These are phyloP conservation scores for Charina bottae DNA, from an alignment of 2,113 vertebrate species.

Conservation along the genomic window DNA sequence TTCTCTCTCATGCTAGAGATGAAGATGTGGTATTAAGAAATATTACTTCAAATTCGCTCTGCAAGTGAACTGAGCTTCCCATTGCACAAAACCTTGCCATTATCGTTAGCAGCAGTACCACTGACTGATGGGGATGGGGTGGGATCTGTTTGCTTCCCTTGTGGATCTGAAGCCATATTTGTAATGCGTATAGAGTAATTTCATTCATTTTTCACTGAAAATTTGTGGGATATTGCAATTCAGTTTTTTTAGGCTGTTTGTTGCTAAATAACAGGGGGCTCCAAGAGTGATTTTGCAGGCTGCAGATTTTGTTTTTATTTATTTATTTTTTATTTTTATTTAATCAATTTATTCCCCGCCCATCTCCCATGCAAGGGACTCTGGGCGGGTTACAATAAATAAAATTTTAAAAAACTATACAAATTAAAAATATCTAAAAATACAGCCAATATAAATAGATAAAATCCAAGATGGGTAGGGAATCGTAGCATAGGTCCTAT, in stretches of 20 bases:
- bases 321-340: too few species aligned
- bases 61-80: neutral
- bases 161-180: neutral
- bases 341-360: too few species aligned
- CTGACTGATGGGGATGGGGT: neutral
- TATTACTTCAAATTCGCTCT: neutral
- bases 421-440: too few species aligned
- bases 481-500: too few species aligned
- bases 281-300: neutral
- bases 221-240: neutral
- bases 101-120: neutral
- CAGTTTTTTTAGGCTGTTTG: neutral
- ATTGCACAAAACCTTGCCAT: neutral
- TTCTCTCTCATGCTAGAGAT: neutral
- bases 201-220: neutral
- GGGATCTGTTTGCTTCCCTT: neutral
- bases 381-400: too few species aligned
- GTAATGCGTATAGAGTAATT: neutral
- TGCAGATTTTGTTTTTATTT: neutral
- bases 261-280: neutral
- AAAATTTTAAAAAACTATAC: too few species aligned
- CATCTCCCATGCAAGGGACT: too few species aligned
- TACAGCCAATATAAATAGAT: too few species aligned
- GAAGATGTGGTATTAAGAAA: neutral
- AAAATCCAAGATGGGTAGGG: too few species aligned